Conservation (phyloP, 2,888 invertebrate species). For the Aleiodes testaceus region DNA sequence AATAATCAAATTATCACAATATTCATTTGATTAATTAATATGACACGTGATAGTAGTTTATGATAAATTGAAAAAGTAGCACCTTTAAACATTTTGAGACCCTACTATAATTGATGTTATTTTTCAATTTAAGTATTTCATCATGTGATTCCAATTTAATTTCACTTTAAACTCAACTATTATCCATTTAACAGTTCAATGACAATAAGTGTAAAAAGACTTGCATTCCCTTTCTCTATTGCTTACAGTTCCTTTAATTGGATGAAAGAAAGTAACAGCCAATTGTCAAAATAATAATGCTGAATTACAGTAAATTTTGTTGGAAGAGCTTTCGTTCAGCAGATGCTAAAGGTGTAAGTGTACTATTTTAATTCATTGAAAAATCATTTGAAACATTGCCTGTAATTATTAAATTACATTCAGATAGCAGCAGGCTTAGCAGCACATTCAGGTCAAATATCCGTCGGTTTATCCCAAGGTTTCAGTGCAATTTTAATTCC, state of each 20-base stretch:
- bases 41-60: neutral
- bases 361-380: slow-evolving; percentile 23
- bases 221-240: neutral
- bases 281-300: slow-evolving; percentile 52
- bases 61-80: neutral
- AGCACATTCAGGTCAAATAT: slow-evolving; percentile 84
- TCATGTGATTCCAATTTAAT: slow-evolving; percentile 26
- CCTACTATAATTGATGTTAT: slow-evolving; percentile 21
- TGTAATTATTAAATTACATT: slow-evolving; percentile 54
- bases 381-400: neutral
- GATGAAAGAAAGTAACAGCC: slow-evolving; percentile 11
- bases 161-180: slow-evolving; percentile 3
- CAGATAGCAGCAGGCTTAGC: slow-evolving; percentile 82
- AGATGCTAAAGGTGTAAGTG: slow-evolving; percentile 65
- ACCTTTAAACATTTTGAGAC: slow-evolving; percentile 33
- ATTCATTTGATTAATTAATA: too few species aligned
- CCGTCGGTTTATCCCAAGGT: slow-evolving; percentile 84
- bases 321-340: slow-evolving; percentile 63
- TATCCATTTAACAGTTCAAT: neutral
- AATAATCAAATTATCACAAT: too few species aligned
- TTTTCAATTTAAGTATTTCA: slow-evolving; percentile 27
- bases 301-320: slow-evolving; percentile 62
- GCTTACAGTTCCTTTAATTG: neutral
- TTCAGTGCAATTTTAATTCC: slow-evolving; percentile 85
- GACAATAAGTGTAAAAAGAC: neutral